Evolutionary conservation across 2,113 vertebrate genomes (phyloP).

Genomic region (Corythornis madagascariensis): DNA sequence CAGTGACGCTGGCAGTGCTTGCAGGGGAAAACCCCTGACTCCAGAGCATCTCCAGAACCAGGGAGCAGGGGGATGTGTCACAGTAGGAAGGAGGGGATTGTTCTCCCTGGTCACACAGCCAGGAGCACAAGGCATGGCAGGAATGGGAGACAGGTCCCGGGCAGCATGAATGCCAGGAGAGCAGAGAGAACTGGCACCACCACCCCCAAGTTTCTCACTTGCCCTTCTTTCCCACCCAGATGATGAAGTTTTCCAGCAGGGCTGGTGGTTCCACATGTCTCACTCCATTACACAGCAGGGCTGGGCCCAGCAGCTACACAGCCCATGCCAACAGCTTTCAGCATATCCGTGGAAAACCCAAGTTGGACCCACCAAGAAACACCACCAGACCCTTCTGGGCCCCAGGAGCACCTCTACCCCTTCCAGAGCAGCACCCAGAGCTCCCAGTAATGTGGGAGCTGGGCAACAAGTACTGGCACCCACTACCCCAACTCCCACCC

Average conservation of each 20-base stretch:
- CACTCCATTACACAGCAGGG: accelerated
- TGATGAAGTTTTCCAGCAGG: background rate
- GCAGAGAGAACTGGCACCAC: background rate
- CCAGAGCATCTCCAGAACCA: accelerated
- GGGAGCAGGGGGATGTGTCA: background rate
- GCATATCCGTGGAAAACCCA: background rate
- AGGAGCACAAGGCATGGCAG: background rate
- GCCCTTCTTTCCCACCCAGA: background rate
- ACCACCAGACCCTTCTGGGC: background rate
- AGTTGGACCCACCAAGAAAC: background rate
- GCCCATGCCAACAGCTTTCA: background rate
- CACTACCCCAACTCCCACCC: background rate
- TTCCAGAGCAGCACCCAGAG: background rate
- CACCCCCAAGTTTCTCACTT: accelerated
- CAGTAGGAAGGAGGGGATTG: accelerated
- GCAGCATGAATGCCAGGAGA: accelerated
- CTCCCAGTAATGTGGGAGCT: background rate
- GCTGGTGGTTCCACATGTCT: accelerated
- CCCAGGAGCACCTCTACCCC: background rate
- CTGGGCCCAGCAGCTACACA: background rate
- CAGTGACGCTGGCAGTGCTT: accelerated
- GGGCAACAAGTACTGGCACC: background rate
- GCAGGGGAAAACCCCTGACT: accelerated
- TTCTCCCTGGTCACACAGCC: accelerated
- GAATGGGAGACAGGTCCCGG: background rate